Percentiles rank a stretch among this genome's conserved stretches.
Evolutionary conservation across 2,797 vertebrate genomes (phyloP).

Genomic region (Synanceia verrucosa): DNA sequence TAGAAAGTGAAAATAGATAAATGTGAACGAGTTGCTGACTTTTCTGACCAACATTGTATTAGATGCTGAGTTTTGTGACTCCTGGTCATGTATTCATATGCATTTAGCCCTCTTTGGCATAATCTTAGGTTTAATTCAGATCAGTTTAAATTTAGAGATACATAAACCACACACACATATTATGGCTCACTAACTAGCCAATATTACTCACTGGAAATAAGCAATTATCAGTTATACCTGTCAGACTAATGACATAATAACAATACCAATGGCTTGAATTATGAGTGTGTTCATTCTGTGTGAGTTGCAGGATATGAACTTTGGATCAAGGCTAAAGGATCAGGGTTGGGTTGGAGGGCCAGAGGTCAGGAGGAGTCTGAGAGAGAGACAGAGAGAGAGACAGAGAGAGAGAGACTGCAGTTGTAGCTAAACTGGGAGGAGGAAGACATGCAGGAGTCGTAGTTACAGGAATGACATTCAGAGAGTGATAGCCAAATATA

Average conservation of each 20-base stretch:
- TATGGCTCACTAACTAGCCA: neutral
- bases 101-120: too few species aligned
- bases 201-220: neutral
- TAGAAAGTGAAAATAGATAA: slow-evolving; percentile 2
- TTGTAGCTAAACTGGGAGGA: neutral
- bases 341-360: neutral
- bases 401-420: neutral
- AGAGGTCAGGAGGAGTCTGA: slow-evolving; percentile 3
- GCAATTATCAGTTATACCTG: neutral
- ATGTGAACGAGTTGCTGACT: neutral
- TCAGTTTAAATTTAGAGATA: too few species aligned
- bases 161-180: neutral
- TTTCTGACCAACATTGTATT: neutral
- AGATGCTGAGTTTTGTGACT: neutral
- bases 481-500: neutral
- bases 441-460: neutral
- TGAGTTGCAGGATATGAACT: slow-evolving; percentile 26
- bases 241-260: neutral
- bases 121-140: too few species aligned
- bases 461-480: neutral
- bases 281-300: slow-evolving; percentile 3
- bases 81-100: neutral
- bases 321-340: slow-evolving; percentile 7
- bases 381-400: neutral
- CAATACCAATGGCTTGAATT: neutral